These are phyloP conservation scores for Sialis fuliginosa DNA, from an alignment of 2,888 invertebrate species.

Conservation along the genomic window DNA sequence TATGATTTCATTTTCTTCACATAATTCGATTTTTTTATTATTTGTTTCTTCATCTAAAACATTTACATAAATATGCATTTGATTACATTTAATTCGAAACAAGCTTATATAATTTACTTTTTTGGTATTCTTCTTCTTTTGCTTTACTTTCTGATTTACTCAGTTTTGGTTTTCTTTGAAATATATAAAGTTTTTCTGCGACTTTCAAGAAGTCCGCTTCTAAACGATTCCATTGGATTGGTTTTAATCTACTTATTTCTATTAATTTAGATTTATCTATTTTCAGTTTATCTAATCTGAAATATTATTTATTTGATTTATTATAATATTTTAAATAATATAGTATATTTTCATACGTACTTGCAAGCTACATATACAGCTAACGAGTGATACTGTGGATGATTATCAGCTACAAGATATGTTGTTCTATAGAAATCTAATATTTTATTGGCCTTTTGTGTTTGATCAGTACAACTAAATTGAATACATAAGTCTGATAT, in stretches of 20 bases:
- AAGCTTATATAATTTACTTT: too few relatives aligned
- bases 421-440: slow-evolving; percentile 30
- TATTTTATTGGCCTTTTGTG: slow-evolving; percentile 33
- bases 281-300: slow-evolving; percentile 35
- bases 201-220: slow-evolving; percentile 38
- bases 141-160: slow-evolving; percentile 17
- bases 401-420: slow-evolving; percentile 31
- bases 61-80: too few relatives aligned
- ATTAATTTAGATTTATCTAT: slow-evolving; percentile 35
- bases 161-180: slow-evolving; percentile 7
- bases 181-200: slow-evolving; percentile 14
- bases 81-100: too few relatives aligned
- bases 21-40: too few relatives aligned
- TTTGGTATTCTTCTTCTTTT: neutral
- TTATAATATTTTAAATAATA: neutral
- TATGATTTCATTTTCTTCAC: slow-evolving; percentile 11
- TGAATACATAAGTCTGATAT: slow-evolving; percentile 37
- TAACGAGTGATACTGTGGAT: slow-evolving; percentile 47
- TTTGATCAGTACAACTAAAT: slow-evolving; percentile 28
- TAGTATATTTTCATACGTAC: slow-evolving; percentile 17
- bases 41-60: too few relatives aligned
- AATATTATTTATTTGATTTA: slow-evolving; percentile 10
- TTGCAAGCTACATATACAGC: slow-evolving; percentile 45
- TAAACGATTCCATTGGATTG: slow-evolving; percentile 39
- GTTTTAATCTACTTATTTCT: slow-evolving; percentile 36